Conservation (phyloP, 2,113 vertebrate genomes). For the Antechinus flavipes region DNA sequence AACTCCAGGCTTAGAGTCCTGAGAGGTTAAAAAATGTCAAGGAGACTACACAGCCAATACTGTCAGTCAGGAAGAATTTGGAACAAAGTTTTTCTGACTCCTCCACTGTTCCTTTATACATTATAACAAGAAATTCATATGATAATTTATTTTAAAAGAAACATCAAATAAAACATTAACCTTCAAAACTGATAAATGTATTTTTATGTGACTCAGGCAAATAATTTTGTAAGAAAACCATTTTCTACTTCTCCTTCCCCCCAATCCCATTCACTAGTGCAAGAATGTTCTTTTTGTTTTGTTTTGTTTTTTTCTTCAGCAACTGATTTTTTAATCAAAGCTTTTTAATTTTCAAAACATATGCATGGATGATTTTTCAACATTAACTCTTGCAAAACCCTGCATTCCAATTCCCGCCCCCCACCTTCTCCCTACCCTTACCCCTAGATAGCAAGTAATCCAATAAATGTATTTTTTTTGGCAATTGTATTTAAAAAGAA, state of each 20-base stretch:
- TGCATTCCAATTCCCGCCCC: too few relatives aligned
- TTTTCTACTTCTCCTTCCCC: background rate
- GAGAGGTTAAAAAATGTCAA: background rate
- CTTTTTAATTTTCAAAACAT: too few relatives aligned
- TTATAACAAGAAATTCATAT: background rate
- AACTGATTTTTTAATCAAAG: too few relatives aligned
- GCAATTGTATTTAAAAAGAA: too few relatives aligned
- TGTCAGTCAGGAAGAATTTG: background rate
- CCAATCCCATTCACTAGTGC: background rate
- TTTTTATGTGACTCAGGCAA: background rate
- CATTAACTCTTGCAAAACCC: too few relatives aligned
- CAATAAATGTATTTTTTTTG: too few relatives aligned
- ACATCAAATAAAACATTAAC: background rate
- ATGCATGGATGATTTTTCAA: too few relatives aligned
- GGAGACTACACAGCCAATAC: background rate
- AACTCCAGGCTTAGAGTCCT: background rate
- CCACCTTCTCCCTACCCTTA: too few relatives aligned
- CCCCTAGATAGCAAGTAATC: too few relatives aligned
- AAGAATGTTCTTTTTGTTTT: background rate
- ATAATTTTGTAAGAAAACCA: background rate
- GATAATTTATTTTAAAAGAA: background rate
- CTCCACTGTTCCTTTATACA: background rate
- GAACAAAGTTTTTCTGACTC: background rate
- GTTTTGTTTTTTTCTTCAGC: too few relatives aligned
- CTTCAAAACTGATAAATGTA: background rate